A percentile compares a stretch with the other conserved stretches of the same genome.
Evolutionary conservation across 2,888 invertebrate species (phyloP).

Genomic region (Agriopis aurantiaria): DNA sequence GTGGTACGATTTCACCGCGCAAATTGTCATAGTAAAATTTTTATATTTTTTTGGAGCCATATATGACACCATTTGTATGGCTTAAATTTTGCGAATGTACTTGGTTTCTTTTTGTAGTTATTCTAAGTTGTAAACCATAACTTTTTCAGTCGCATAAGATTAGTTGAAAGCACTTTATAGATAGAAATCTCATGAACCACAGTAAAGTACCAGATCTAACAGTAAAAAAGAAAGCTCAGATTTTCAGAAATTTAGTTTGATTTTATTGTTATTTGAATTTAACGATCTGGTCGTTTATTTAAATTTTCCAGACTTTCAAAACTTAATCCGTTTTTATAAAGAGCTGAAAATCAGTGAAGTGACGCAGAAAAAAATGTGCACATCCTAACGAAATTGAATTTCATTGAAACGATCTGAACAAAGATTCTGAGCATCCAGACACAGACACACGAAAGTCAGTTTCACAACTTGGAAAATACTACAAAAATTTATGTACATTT

Average conservation of each 20-base stretch:
- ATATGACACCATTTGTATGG: too few relatives aligned
- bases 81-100: too few relatives aligned
- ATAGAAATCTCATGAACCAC: not conserved
- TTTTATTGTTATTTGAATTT: not conserved
- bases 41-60: too few relatives aligned
- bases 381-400: slow-evolving; percentile 76
- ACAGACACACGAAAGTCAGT: not conserved
- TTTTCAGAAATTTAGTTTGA: not conserved
- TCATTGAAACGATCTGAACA: slow-evolving; percentile 76
- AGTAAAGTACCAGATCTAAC: not conserved
- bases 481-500: not conserved
- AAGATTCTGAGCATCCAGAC: slow-evolving; percentile 57
- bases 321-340: slow-evolving; percentile 9
- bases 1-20: too few relatives aligned
- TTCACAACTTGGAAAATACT: not conserved
- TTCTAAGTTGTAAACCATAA: too few relatives aligned
- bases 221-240: not conserved
- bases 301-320: slow-evolving; percentile 10
- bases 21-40: too few relatives aligned
- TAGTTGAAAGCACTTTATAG: not conserved
- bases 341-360: slow-evolving; percentile 14
- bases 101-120: too few relatives aligned
- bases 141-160: too few relatives aligned
- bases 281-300: not conserved
- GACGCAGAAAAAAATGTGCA: slow-evolving; percentile 57